phyloP scores from a whole-genome alignment of 1,140 invertebrate genomes.

The Lordiphosa collinella region DNA sequence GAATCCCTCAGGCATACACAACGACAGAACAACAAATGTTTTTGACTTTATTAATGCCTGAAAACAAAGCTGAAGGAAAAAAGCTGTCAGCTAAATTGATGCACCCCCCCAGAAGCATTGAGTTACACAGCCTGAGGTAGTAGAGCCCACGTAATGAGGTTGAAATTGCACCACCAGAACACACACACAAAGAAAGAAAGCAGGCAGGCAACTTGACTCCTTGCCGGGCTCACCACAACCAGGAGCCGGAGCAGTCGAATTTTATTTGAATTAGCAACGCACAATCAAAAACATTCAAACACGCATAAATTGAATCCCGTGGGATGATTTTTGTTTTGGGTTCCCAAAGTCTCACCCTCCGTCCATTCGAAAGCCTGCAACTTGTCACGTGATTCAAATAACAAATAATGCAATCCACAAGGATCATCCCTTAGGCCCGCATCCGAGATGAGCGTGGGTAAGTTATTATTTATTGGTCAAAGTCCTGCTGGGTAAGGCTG shows the following conservation, averaged over 20 bases:
- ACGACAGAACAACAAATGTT: constrained; percentile 18
- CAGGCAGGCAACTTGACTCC: constrained; percentile 36
- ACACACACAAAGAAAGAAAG: constrained; percentile 7
- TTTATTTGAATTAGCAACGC: constrained; percentile 75
- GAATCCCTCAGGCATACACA: constrained; percentile 42
- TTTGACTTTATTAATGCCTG: constrained; percentile 55
- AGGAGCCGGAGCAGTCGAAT: constrained; percentile 42
- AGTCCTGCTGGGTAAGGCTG: constrained; percentile 6
- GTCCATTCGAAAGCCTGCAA: constrained; percentile 33
- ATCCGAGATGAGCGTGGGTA: constrained; percentile 45
- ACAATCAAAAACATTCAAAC: constrained; percentile 78
- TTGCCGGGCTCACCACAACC: constrained; percentile 41
- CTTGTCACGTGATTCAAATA: constrained; percentile 77
- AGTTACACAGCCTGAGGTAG: constrained; percentile 25
- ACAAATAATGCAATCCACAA: constrained; percentile 53
- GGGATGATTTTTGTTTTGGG: constrained; percentile 62
- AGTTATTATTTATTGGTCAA: constrained; percentile 58
- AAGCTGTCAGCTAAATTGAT: constrained; percentile 63
- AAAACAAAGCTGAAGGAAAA: constrained; percentile 27
- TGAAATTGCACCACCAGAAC: constrained; percentile 56
- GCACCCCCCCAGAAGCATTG: constrained; percentile 22
- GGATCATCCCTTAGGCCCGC: constrained; percentile 61
- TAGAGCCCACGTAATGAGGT: constrained; percentile 58
- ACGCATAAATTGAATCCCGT: constrained; percentile 78
- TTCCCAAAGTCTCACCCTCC: constrained; percentile 47